Percentiles rank a stretch among this genome's conserved stretches.
phyloP scores from a whole-genome alignment of 2,113 vertebrate species.

The Phylloscopus trochilus region DNA sequence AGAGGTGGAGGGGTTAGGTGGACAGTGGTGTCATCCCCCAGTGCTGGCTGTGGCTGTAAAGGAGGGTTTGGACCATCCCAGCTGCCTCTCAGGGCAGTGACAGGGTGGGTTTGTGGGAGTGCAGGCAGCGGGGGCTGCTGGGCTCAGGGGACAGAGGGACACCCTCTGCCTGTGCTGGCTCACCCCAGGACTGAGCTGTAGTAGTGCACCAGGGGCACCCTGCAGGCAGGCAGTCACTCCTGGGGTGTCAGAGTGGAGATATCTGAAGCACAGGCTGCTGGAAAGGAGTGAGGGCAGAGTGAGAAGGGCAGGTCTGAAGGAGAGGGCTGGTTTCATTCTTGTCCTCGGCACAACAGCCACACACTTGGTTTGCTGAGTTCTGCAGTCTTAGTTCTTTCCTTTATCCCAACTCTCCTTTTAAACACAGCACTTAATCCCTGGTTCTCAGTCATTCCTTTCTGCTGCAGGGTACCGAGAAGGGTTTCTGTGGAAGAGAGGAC shows the following conservation, averaged over 20 bases:
- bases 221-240: not conserved
- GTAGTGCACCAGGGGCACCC: accelerated
- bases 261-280: not conserved
- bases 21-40: not conserved
- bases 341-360: not conserved
- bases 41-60: not conserved
- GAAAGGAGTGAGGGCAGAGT: not conserved
- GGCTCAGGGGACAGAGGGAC: accelerated
- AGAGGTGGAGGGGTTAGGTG: accelerated
- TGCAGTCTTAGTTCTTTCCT: not conserved
- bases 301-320: not conserved
- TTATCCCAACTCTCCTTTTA: not conserved
- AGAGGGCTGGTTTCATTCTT: not conserved
- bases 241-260: accelerated
- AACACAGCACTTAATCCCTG: not conserved
- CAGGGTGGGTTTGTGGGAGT: accelerated
- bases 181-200: not conserved
- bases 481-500: conserved; percentile 92
- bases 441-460: not conserved
- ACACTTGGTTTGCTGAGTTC: not conserved
- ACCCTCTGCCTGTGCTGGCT: not conserved
- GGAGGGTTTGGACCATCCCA: not conserved
- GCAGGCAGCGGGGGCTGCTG: not conserved
- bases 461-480: conserved; percentile 91
- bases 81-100: not conserved